Conservation (phyloP, 2,113 vertebrate genomes). For the Thinocorus orbignyianus region DNA sequence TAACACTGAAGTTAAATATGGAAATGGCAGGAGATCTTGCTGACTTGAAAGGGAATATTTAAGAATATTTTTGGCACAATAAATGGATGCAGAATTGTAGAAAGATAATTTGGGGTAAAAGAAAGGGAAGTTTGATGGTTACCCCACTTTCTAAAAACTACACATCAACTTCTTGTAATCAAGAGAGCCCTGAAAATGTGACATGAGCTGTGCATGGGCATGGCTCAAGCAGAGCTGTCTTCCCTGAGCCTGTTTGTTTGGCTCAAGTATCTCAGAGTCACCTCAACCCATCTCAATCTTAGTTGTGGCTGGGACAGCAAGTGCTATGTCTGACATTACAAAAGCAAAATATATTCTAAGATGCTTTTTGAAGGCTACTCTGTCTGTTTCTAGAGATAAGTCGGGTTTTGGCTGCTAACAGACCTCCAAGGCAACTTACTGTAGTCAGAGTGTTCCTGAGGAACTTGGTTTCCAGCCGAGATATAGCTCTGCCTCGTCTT, state of each 20-base stretch:
- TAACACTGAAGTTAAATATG: neutral
- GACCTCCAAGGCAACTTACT: neutral
- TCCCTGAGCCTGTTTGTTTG: neutral
- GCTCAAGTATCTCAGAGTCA: neutral
- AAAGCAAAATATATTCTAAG: neutral
- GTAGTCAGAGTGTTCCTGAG: neutral
- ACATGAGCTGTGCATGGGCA: neutral
- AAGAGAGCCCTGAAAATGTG: neutral
- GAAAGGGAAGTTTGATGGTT: neutral
- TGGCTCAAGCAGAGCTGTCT: neutral
- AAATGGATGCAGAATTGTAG: neutral
- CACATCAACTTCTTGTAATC: neutral
- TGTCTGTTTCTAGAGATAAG: neutral
- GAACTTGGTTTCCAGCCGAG: neutral
- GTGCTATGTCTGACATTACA: neutral
- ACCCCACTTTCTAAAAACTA: neutral
- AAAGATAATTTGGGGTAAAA: neutral
- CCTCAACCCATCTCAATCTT: neutral
- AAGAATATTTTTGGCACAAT: neutral
- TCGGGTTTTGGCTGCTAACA: neutral
- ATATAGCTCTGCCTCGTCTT: neutral
- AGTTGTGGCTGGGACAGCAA: neutral
- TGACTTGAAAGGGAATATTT: conserved; percentile 35
- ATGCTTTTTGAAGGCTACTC: neutral
- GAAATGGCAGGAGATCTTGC: neutral